Percentiles rank a stretch among this genome's conserved stretches.
phyloP scores from a whole-genome alignment of 2,888 invertebrate genomes.

The Acleris holmiana region DNA sequence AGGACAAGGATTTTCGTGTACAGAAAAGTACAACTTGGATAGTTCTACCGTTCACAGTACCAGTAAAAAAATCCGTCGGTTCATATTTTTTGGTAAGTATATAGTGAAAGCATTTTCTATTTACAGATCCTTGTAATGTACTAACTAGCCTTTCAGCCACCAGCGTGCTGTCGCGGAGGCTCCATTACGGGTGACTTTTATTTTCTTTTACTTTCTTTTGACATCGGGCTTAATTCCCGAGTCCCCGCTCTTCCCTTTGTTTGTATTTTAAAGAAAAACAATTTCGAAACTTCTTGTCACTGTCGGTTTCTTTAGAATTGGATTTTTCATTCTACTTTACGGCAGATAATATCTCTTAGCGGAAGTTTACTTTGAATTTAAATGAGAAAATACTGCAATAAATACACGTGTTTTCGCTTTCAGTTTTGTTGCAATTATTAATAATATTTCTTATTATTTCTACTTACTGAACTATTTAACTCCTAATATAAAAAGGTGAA shows the following conservation, averaged over 20 bases:
- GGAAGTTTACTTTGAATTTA: slow-evolving; percentile 33
- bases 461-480: too few relatives aligned
- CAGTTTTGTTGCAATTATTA: not conserved
- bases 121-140: slow-evolving; percentile 32
- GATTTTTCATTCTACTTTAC: slow-evolving; percentile 54
- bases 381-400: too few relatives aligned
- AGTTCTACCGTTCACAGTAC: too few relatives aligned
- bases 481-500: not conserved
- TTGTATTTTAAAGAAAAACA: slow-evolving; percentile 64
- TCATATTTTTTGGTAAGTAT: too few relatives aligned
- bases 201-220: slow-evolving; percentile 56
- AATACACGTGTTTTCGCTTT: not conserved
- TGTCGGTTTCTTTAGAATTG: slow-evolving; percentile 52
- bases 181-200: slow-evolving; percentile 47
- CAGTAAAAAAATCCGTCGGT: too few relatives aligned
- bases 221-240: slow-evolving; percentile 60
- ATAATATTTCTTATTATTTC: too few relatives aligned
- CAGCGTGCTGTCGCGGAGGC: slow-evolving; percentile 3
- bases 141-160: slow-evolving; percentile 8
- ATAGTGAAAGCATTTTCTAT: not conserved
- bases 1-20: too few relatives aligned
- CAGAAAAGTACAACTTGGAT: too few relatives aligned
- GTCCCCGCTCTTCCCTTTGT: slow-evolving; percentile 55
- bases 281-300: slow-evolving; percentile 56
- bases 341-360: slow-evolving; percentile 39